A percentile compares a stretch with the other conserved stretches of the same genome.
Conservation (phyloP, 2,113 vertebrate species). For the Pterophyllum scalare region DNA sequence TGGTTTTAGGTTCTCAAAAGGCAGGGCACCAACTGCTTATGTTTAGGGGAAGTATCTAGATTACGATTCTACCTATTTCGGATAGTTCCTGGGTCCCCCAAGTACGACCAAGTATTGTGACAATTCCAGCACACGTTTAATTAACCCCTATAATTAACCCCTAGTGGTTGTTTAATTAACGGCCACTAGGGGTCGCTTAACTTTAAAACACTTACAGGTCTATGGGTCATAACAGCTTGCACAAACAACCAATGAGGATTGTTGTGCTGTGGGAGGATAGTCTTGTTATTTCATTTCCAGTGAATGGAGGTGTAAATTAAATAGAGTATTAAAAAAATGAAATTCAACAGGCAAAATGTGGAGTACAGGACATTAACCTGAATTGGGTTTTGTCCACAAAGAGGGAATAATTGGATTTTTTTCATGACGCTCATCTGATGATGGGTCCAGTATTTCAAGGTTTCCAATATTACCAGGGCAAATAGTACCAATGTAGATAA, state of each 20-base stretch:
- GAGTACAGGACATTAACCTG: not conserved
- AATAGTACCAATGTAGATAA: not conserved
- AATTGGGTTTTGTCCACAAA: not conserved
- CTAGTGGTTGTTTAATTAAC: not conserved
- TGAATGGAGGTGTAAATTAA: not conserved
- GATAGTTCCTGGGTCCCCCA: not conserved
- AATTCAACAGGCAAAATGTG: not conserved
- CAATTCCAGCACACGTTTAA: not conserved
- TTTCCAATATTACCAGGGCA: not conserved
- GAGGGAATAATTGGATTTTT: not conserved
- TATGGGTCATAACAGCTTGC: not conserved
- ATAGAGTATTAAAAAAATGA: not conserved
- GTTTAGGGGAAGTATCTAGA: not conserved
- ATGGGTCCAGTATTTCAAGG: not conserved
- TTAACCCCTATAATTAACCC: not conserved
- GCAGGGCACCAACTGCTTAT: not conserved
- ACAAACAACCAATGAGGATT: not conserved
- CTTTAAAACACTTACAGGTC: not conserved
- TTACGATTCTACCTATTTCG: not conserved
- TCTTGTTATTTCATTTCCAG: constrained; percentile 2
- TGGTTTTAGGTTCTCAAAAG: not conserved
- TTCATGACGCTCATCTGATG: not conserved
- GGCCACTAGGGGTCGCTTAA: not conserved
- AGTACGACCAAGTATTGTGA: not conserved
- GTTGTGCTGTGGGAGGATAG: not conserved